Evolutionary conservation across 2,113 vertebrate genomes (phyloP).

Genomic region (Cranoglanis bouderius): DNA sequence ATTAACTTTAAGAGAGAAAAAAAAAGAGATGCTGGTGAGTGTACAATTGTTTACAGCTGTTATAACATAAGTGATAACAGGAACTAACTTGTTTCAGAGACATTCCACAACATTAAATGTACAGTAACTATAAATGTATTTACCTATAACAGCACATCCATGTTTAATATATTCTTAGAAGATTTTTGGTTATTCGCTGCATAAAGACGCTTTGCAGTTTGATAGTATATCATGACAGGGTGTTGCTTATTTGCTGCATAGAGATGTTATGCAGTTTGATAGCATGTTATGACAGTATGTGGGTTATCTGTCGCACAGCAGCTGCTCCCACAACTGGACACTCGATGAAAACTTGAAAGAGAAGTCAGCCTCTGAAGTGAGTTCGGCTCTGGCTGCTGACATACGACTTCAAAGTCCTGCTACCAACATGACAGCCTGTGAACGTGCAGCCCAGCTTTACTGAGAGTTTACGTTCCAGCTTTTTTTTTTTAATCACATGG

Average conservation of each 20-base stretch:
- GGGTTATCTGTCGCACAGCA: conserved; percentile 69
- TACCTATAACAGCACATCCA: not conserved
- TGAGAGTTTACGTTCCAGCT: conserved; percentile 67
- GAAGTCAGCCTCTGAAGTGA: conserved; percentile 67
- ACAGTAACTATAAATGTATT: not conserved
- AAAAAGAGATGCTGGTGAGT: not conserved
- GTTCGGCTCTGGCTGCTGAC: conserved; percentile 66
- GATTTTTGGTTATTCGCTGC: not conserved
- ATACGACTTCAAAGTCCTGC: conserved; percentile 71
- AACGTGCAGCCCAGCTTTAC: conserved; percentile 59
- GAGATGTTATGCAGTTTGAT: conserved; percentile 43
- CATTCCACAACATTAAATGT: not conserved
- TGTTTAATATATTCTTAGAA: not conserved
- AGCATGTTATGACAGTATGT: conserved; percentile 65
- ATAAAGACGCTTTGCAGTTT: not conserved
- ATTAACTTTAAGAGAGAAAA: not conserved
- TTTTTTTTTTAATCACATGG: conserved; percentile 38
- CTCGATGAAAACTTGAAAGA: conserved; percentile 74
- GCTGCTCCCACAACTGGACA: conserved; percentile 66
- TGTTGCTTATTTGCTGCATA: conserved; percentile 3
- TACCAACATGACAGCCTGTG: conserved; percentile 70
- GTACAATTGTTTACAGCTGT: not conserved
- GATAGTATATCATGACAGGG: not conserved
- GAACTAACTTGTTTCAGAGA: not conserved
- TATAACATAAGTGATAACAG: not conserved